These are phyloP conservation scores for Mirza zaza DNA, from an alignment of 2,113 vertebrate genomes.

Conservation along the genomic window DNA sequence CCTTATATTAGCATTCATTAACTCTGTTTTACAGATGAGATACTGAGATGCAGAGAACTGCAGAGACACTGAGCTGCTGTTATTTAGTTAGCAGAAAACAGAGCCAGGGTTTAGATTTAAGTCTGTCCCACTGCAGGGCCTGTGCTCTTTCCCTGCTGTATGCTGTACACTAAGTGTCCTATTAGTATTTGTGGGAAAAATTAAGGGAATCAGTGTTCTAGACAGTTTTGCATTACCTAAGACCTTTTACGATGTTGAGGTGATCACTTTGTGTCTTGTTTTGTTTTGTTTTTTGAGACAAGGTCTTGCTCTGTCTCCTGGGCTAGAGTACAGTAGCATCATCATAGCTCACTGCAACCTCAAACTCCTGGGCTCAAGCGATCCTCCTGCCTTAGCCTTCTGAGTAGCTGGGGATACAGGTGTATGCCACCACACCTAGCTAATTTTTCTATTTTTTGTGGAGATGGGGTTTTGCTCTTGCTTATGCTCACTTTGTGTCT, in stretches of 20 bases:
- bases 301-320: no score
- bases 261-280: background rate
- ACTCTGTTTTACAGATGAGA: background rate
- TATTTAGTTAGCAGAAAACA: background rate
- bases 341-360: no score
- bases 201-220: background rate
- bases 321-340: no score
- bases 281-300: no score
- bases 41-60: constrained; percentile 3
- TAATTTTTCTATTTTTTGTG: no score
- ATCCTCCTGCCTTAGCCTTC: no score
- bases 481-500: background rate
- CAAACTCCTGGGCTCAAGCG: no score
- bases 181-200: background rate
- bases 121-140: background rate
- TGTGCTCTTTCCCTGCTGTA: background rate
- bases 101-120: background rate
- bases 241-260: background rate
- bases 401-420: no score
- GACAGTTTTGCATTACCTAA: background rate
- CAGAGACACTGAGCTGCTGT: background rate
- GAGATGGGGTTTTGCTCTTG: no score
- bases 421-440: no score
- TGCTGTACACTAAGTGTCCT: background rate
- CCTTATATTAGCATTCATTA: background rate